A percentile compares a stretch with the other conserved stretches of the same genome.
Evolutionary conservation across 2,113 vertebrate genomes (phyloP).

Genomic region (Cynocephalus volans): DNA sequence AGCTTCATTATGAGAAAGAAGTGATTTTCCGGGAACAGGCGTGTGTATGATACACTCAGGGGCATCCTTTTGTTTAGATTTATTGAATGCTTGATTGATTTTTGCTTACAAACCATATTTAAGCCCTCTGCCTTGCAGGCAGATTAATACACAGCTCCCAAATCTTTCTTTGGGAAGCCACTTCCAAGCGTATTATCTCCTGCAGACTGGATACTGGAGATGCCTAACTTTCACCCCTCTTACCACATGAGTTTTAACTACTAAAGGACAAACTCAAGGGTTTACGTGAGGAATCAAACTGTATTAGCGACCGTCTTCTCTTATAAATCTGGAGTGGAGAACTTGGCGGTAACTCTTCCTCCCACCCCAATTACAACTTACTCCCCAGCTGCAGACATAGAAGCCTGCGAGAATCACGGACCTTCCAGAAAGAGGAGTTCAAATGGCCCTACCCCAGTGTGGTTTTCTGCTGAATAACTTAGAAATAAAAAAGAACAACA

Average conservation of each 20-base stretch:
- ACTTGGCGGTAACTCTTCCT: background rate
- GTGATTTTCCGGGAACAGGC: background rate
- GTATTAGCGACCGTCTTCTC: background rate
- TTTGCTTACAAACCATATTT: background rate
- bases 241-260: background rate
- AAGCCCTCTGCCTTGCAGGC: background rate
- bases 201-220: background rate
- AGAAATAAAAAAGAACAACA: too few relatives aligned
- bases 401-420: background rate
- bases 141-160: background rate
- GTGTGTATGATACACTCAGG: background rate
- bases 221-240: background rate
- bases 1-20: background rate
- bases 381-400: background rate
- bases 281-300: background rate
- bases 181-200: background rate
- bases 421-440: background rate
- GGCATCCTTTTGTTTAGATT: background rate
- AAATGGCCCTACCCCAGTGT: too few relatives aligned
- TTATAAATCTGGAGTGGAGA: background rate
- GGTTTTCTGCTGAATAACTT: too few relatives aligned
- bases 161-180: background rate
- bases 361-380: background rate
- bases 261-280: background rate
- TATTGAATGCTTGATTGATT: background rate